Base-by-base conservation (phyloP, 2,888 invertebrate genomes). In the Drosophila neoperkinsi region DNA sequence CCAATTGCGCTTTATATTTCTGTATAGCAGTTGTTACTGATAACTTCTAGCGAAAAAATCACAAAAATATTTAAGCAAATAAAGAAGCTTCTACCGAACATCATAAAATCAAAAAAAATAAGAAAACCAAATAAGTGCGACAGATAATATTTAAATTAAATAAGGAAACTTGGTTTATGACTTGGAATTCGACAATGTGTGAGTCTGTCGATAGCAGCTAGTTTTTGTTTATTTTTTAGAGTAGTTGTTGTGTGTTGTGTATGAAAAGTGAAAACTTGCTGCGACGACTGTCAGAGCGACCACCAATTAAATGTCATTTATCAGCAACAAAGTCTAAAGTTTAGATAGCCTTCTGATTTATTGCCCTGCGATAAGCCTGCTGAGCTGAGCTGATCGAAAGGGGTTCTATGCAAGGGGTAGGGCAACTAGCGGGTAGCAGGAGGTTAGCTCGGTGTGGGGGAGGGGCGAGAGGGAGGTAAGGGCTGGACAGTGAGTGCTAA, bases 311-410 rank as follows among this genome's bases (percentile, higher is more conserved):
- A 84, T 87, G 84, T 80, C 85, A 90, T 90, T 90, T 90, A 90
- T 88, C 91, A 90, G 90, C 69, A 70, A 64, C 57, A 70, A 61
- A 83, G 84, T 92, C 81, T 85, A 85, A 88, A 88, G 88, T 91
- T 90, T 90, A 90, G 92, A 91, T 91, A 91, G 90, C 88, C 90
- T 86, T 85, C 86, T 91, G 92, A 91, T 91, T 91, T 91, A 91
- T 90, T 59, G 77, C 78, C 57, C 56, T 33, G 67, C 77, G 92
- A 92, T 92, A 92, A 91, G 82, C 67, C 30, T 41, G 36, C 55
- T 55, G 55, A 41, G 41, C 55, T 21, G 33, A 28, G 31, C 31
- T 31, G 50, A 55, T 52, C 52, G 50, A 56, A 58, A 38, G 49
- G 64, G 52, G 31, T 52, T 36, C 43, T n/a, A 10, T 7, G 43